These are phyloP conservation scores for Apoda limacodes DNA, from an alignment of 2,888 invertebrate genomes.

Conservation along the genomic window DNA sequence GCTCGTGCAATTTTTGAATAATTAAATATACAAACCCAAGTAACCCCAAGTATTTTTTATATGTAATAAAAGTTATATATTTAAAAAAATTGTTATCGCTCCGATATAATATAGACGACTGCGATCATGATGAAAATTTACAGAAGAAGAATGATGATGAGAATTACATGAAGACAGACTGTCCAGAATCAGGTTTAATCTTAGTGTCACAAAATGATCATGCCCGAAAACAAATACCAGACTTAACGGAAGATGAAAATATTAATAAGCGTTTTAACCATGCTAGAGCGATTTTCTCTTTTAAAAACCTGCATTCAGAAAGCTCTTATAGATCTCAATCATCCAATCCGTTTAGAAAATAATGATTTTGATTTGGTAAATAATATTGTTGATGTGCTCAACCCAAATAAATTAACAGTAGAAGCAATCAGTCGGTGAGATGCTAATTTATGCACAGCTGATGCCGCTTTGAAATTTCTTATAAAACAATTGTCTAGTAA, in stretches of 20 bases:
- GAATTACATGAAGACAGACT: conserved; percentile 3
- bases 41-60: too few species aligned
- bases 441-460: conserved; percentile 8
- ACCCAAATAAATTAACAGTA: conserved; percentile 1
- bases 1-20: too few species aligned
- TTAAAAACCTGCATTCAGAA: conserved; percentile 21
- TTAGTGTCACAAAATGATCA: conserved; percentile 4
- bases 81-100: too few species aligned
- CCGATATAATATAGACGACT: neutral
- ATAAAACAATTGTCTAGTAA: conserved; percentile 7
- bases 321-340: conserved; percentile 18
- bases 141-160: too few species aligned
- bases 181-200: conserved; percentile 4
- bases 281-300: conserved; percentile 17
- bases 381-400: conserved; percentile 8
- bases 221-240: neutral
- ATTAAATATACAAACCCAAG: too few species aligned
- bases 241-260: neutral
- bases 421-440: conserved; percentile 2
- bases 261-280: conserved; percentile 6
- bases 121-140: conserved; percentile 4
- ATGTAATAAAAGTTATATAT: too few species aligned
- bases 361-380: conserved; percentile 8
- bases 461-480: conserved; percentile 6
- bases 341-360: conserved; percentile 8